Conservation (phyloP, 1,140 invertebrate species). For the Eriocheir sinensis region DNA sequence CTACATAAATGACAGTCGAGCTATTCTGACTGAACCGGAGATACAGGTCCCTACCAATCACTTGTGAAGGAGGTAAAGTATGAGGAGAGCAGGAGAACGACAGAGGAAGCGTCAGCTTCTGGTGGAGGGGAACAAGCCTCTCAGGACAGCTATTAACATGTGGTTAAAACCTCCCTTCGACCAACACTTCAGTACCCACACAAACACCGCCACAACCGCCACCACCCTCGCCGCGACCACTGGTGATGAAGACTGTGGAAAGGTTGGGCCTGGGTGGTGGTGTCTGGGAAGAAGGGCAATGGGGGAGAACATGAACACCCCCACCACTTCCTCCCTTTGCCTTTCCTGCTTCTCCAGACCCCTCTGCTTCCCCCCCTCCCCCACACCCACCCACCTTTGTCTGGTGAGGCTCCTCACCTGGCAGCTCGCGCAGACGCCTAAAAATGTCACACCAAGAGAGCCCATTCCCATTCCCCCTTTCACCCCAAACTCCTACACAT, state of each 20-base stretch:
- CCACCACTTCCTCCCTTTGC: constrained; percentile 45
- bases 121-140: constrained; percentile 10
- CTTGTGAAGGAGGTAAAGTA: constrained; percentile 28
- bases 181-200: constrained; percentile 34
- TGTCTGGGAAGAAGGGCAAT: neutral
- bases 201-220: neutral
- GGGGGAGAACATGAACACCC: neutral
- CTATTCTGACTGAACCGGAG: constrained; percentile 36
- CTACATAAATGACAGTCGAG: constrained; percentile 49
- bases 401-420: constrained; percentile 49
- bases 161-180: constrained; percentile 47
- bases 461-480: neutral
- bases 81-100: neutral
- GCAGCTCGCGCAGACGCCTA: constrained; percentile 66
- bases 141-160: constrained; percentile 61
- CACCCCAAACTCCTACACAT: neutral
- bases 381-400: constrained; percentile 55
- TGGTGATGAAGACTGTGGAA: neutral
- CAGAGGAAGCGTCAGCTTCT: neutral
- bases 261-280: neutral
- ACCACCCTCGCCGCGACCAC: constrained; percentile 17
- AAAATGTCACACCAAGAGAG: constrained; percentile 72
- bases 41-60: constrained; percentile 45
- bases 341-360: constrained; percentile 44
- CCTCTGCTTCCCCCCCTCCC: neutral